These are phyloP conservation scores for Himalopsyche anomala DNA, from an alignment of 2,888 invertebrate species.

Conservation along the genomic window DNA sequence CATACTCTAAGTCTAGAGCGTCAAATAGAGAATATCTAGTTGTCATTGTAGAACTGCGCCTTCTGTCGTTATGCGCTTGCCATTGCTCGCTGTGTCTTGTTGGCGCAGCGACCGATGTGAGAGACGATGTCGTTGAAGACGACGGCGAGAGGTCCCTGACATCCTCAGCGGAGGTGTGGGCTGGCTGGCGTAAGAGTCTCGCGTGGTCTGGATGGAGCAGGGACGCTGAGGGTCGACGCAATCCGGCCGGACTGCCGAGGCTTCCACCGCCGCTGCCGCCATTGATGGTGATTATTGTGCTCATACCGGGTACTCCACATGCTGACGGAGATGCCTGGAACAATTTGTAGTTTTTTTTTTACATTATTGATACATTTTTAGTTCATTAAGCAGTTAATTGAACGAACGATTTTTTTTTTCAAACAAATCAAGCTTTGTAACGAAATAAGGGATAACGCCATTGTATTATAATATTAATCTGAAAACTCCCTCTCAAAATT, in stretches of 20 bases:
- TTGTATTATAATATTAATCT: too few relatives aligned
- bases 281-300: background rate
- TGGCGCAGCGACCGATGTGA: conserved; percentile 75
- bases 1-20: conserved; percentile 84
- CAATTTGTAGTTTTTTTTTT: background rate
- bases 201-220: conserved; percentile 85
- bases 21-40: conserved; percentile 83
- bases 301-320: conserved; percentile 66
- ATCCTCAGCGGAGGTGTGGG: conserved; percentile 69
- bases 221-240: conserved; percentile 77
- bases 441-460: too few relatives aligned
- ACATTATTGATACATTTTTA: background rate
- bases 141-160: conserved; percentile 71
- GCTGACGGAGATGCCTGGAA: conserved; percentile 73
- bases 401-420: too few relatives aligned
- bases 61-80: conserved; percentile 69
- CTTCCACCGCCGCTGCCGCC: conserved; percentile 64
- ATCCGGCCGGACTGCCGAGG: conserved; percentile 70
- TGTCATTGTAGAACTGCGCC: conserved; percentile 79
- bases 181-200: conserved; percentile 76
- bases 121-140: conserved; percentile 78
- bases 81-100: conserved; percentile 69
- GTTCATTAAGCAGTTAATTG: too few relatives aligned
- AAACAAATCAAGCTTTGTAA: too few relatives aligned
- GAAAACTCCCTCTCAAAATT: too few relatives aligned